phyloP scores from a whole-genome alignment of 2,888 invertebrate species.

The Melinaea menophilus region DNA sequence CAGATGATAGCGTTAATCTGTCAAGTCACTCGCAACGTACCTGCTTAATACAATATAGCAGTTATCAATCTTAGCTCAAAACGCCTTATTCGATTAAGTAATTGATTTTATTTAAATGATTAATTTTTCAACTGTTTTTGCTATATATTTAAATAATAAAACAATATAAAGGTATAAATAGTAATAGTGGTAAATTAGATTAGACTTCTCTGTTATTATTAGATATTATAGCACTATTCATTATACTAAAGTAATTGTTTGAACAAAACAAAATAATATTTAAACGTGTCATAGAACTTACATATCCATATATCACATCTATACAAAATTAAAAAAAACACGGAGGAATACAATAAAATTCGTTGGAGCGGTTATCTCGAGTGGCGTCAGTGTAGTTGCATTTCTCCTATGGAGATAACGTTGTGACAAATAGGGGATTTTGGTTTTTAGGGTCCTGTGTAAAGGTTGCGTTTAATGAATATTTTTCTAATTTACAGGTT shows the following conservation, averaged over 20 bases:
- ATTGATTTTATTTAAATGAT: background rate
- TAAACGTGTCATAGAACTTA: background rate
- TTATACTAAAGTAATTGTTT: background rate
- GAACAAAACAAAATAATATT: background rate
- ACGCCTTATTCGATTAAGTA: too few relatives aligned
- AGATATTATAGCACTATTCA: too few relatives aligned
- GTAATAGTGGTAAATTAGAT: too few relatives aligned
- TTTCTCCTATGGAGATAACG: constrained; percentile 28
- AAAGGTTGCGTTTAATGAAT: background rate
- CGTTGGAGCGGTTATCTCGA: constrained; percentile 20
- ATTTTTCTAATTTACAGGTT: too few relatives aligned
- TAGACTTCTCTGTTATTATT: too few relatives aligned
- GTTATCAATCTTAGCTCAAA: background rate
- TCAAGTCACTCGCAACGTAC: constrained; percentile 26
- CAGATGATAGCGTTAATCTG: background rate
- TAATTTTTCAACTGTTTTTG: background rate
- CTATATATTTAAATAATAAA: too few relatives aligned
- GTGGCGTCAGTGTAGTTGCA: constrained; percentile 24
- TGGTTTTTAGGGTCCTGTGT: constrained; percentile 19
- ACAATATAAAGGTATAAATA: too few relatives aligned
- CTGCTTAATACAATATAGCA: background rate
- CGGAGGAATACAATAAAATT: constrained; percentile 21
- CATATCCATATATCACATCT: background rate
- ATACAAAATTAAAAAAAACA: constrained; percentile 18
- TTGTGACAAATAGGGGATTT: constrained; percentile 30